phyloP scores from a whole-genome alignment of 2,888 invertebrate species.

The Epinotia ramella region DNA sequence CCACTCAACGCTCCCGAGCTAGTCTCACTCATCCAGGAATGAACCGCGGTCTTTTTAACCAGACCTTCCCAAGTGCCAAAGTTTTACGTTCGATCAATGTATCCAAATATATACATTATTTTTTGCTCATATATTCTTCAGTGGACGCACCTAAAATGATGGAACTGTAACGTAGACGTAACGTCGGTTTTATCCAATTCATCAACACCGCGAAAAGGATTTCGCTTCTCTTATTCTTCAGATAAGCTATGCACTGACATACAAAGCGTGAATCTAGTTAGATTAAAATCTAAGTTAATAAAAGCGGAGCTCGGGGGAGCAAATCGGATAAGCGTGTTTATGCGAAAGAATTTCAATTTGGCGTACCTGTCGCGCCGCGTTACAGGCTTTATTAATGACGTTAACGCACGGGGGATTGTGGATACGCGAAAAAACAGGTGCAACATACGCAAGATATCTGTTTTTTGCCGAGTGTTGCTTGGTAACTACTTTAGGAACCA shows the following conservation, averaged over 20 bases:
- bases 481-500: not conserved
- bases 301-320: slow-evolving; percentile 54
- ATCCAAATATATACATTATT: too few species aligned
- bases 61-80: too few species aligned
- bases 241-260: slow-evolving; percentile 4
- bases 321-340: slow-evolving; percentile 75
- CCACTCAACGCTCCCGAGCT: too few species aligned
- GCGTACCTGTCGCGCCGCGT: slow-evolving; percentile 69
- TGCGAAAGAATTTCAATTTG: slow-evolving; percentile 78
- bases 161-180: not conserved
- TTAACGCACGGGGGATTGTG: slow-evolving; percentile 47
- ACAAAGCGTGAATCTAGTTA: slow-evolving; percentile 37
- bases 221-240: slow-evolving; percentile 1
- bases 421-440: slow-evolving; percentile 10
- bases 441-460: not conserved
- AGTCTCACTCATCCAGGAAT: too few species aligned
- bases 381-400: slow-evolving; percentile 76
- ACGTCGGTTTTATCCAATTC: slow-evolving; percentile 21
- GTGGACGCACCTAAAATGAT: not conserved
- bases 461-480: not conserved
- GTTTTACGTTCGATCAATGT: too few species aligned
- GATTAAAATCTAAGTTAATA: slow-evolving; percentile 43
- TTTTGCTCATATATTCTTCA: not conserved
- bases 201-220: slow-evolving; percentile 18
- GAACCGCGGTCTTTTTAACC: too few species aligned